Base-by-base conservation (phyloP, 1,140 invertebrate species). In the Paraescarpia echinospica region DNA sequence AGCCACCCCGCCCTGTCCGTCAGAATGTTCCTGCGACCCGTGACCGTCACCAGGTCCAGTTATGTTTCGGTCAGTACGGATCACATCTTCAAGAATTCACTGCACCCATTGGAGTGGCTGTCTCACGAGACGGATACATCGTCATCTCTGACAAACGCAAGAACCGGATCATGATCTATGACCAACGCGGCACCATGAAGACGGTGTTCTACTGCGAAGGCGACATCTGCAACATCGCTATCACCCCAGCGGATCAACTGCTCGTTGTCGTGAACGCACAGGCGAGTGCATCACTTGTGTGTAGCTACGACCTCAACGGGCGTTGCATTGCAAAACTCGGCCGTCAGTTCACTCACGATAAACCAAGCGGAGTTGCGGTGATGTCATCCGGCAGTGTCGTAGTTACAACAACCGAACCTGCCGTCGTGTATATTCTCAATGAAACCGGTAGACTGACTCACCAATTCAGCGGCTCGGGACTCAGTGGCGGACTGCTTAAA, bases 31-130 rank as follows among this genome's bases (percentile, higher is more conserved):
- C 59, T 77, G 59, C 59, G 22, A 2, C 14, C 22, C 59, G 59
- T 2, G 22, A 77, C 59, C 14, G 22, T 31, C 59, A 27, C 22
- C 59, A 77, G 59, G 12, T 31, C 31, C 12, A 94, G 33, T 92
- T 94, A 14, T 92, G 92, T 92, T 95, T 96, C 94, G 95, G 95
- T 59, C 94, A 95, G 91, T 94, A 94, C 94, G 95, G 95, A 33
- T 92, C 93, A 22, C 93, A 92, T 18, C 90, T 95, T 0, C 93
- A 93, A 33, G 94, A 95, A 90, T 95, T 96, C 77, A 92, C 94
- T 51, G 95, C 95, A 92, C 95, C 95, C 5, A 93, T 94, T 59
- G 95, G 95, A n/a, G 91, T 96, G 4, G 93, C 95, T 5, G 92
- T 94, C 12, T 93, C 93, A 33, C 92, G 92, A 59, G 94, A 93